A percentile compares a stretch with the other conserved stretches of the same genome.
Conservation (phyloP, 2,113 vertebrate genomes). For the Hypocryptadius cinnamomeus region DNA sequence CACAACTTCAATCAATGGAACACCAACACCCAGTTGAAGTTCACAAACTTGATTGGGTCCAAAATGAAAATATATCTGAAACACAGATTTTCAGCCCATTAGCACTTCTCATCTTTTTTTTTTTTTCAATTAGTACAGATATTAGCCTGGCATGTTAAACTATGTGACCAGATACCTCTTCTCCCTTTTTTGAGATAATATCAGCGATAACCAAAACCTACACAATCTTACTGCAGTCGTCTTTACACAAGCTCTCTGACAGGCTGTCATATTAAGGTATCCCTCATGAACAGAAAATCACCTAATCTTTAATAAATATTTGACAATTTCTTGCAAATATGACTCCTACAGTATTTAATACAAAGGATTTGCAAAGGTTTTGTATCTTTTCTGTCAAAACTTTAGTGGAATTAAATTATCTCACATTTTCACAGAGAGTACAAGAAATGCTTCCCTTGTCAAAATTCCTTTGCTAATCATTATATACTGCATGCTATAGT, state of each 20-base stretch:
- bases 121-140: neutral
- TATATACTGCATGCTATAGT: neutral
- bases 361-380: conserved; percentile 13
- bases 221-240: neutral
- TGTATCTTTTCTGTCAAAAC: conserved; percentile 32
- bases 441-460: neutral
- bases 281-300: neutral
- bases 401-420: conserved; percentile 17
- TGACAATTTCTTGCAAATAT: neutral
- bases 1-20: neutral
- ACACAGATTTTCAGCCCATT: neutral
- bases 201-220: neutral
- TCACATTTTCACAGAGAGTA: neutral
- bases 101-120: neutral
- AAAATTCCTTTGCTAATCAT: conserved; percentile 28
- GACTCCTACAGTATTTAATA: conserved; percentile 4
- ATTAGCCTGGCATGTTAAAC: neutral
- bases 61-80: neutral
- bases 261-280: neutral
- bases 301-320: conserved; percentile 20
- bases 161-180: neutral
- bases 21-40: neutral
- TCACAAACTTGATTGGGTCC: neutral
- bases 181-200: neutral
- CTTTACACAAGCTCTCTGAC: neutral